Evolutionary conservation across 2,888 invertebrate species (phyloP).

Genomic region (Marronus borbonicus): DNA sequence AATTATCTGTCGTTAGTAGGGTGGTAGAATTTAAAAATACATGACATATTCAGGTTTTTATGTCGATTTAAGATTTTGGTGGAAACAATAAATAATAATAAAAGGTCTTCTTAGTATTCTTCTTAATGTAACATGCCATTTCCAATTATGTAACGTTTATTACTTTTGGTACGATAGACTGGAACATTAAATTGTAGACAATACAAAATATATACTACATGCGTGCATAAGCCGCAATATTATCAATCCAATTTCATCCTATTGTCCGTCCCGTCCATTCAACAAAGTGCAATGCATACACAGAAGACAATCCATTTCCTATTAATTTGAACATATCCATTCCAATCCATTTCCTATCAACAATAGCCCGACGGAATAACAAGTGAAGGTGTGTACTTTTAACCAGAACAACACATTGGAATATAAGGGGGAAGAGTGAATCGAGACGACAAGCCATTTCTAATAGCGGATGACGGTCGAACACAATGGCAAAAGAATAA

Average conservation of each 20-base stretch:
- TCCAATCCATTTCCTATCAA: constrained; percentile 30
- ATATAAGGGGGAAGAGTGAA: not conserved
- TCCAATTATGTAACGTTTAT: too few relatives aligned
- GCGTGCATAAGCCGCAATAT: not conserved
- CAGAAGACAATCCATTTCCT: constrained; percentile 19
- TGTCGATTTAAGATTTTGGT: too few relatives aligned
- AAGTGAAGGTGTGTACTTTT: constrained; percentile 48
- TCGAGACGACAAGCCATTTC: constrained; percentile 28
- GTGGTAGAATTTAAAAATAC: too few relatives aligned
- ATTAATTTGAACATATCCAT: constrained; percentile 24
- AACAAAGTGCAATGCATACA: not conserved
- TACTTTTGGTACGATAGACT: too few relatives aligned
- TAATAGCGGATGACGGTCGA: constrained; percentile 48
- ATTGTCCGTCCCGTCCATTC: too few relatives aligned
- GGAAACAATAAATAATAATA: too few relatives aligned
- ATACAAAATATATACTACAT: not conserved
- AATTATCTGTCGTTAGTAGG: too few relatives aligned
- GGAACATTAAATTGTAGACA: too few relatives aligned
- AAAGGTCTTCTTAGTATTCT: too few relatives aligned
- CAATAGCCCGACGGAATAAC: constrained; percentile 41
- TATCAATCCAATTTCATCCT: not conserved
- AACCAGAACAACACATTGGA: constrained; percentile 15
- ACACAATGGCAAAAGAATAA: constrained; percentile 49
- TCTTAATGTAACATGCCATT: too few relatives aligned
- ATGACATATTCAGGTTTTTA: too few relatives aligned